Evolutionary conservation across 1,140 invertebrate genomes (phyloP).

Genomic region (Pollicipes pollicipes): DNA sequence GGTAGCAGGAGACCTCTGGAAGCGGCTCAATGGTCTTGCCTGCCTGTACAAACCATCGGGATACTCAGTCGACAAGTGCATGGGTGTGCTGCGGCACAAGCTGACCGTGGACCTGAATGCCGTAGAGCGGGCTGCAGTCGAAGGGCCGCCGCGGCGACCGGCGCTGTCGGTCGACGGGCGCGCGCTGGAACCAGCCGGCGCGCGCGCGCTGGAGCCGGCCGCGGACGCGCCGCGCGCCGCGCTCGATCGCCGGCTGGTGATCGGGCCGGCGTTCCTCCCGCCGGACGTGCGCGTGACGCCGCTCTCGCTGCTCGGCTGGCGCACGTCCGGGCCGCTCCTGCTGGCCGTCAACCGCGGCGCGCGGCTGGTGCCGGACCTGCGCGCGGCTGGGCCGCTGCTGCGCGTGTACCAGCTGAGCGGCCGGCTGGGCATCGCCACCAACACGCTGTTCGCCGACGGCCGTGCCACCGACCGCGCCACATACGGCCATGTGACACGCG

Average conservation of each 20-base stretch:
- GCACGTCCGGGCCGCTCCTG: neutral
- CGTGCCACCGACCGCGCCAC: constrained; percentile 49
- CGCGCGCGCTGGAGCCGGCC: neutral
- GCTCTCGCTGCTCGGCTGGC: neutral
- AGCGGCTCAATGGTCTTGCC: neutral
- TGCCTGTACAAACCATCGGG: neutral
- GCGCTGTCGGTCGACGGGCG: neutral
- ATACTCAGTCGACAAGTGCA: neutral
- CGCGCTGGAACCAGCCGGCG: neutral
- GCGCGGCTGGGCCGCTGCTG: constrained; percentile 33
- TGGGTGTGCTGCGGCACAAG: neutral
- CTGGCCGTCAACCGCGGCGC: neutral
- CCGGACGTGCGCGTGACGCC: neutral
- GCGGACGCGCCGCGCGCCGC: neutral
- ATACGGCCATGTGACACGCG: constrained; percentile 44
- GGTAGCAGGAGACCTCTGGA: neutral
- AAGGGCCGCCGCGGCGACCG: neutral
- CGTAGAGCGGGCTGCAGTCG: neutral
- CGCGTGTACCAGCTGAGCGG: constrained; percentile 57
- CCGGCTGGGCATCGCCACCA: constrained; percentile 54
- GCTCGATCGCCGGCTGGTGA: neutral
- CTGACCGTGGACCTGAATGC: neutral
- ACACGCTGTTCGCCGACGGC: constrained; percentile 51
- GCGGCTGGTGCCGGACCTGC: constrained; percentile 23
- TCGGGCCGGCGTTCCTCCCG: neutral